Evolutionary conservation across 2,888 invertebrate genomes (phyloP).

Genomic region (Scaptomyza flava): DNA sequence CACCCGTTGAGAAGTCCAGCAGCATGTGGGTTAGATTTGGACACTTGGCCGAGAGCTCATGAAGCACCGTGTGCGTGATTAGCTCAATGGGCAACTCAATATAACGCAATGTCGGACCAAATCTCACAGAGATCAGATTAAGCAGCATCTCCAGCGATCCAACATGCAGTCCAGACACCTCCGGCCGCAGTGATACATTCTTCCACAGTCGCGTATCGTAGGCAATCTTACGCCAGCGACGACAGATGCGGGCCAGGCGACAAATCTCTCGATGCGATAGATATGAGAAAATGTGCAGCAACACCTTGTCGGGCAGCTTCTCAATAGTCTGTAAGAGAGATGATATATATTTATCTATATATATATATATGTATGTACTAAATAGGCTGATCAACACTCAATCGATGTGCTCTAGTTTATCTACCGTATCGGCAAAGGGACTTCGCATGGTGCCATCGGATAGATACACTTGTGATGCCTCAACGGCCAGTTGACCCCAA

Average conservation of each 20-base stretch:
- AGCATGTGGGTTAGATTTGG: conserved; percentile 98
- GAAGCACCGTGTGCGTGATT: conserved; percentile 97
- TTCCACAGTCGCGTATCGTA: conserved; percentile 98
- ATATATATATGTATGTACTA: conserved; percentile 11
- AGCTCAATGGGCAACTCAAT: conserved; percentile 98
- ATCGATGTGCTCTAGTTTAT: conserved; percentile 38
- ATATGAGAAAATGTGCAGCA: conserved; percentile 97
- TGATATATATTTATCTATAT: conserved; percentile 12
- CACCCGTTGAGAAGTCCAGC: conserved; percentile 96
- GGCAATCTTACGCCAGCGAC: conserved; percentile 97
- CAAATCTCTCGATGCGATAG: conserved; percentile 97
- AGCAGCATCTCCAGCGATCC: conserved; percentile 94
- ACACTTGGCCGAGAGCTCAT: conserved; percentile 98
- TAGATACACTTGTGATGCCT: conserved; percentile 93
- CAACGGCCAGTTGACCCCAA: conserved; percentile 95
- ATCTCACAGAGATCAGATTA: conserved; percentile 94
- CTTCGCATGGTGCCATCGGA: conserved; percentile 92
- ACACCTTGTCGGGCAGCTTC: conserved; percentile 98
- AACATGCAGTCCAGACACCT: conserved; percentile 92
- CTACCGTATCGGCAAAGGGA: conserved; percentile 94
- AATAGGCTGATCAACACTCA: conserved; percentile 16
- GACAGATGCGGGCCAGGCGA: conserved; percentile 96
- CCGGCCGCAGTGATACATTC: conserved; percentile 97
- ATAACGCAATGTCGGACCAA: conserved; percentile 94
- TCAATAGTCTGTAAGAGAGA: conserved; percentile 92